Evolutionary conservation across 2,888 invertebrate species (phyloP).

Genomic region (Maniola hyperantus): DNA sequence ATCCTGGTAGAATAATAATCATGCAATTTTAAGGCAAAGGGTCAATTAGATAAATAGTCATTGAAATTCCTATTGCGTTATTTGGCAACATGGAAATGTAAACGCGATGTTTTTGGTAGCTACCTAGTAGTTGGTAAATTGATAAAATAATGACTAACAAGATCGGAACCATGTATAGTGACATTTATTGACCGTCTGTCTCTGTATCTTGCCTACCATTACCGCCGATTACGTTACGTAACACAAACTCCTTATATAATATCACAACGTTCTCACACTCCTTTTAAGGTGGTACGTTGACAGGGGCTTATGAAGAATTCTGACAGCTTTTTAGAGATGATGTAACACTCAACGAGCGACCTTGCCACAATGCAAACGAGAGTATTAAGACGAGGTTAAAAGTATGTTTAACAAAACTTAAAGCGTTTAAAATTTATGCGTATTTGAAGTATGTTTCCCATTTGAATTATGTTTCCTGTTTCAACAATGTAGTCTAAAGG

Average conservation of each 20-base stretch:
- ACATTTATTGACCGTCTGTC: neutral
- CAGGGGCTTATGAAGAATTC: slow-evolving; percentile 35
- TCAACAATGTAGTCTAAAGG: neutral
- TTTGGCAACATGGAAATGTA: too few species aligned
- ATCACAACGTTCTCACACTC: slow-evolving; percentile 26
- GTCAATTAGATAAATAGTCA: too few species aligned
- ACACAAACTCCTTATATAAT: slow-evolving; percentile 4
- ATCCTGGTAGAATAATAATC: too few species aligned
- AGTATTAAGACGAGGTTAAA: slow-evolving; percentile 34
- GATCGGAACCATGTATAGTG: too few species aligned
- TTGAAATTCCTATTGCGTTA: too few species aligned
- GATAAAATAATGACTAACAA: too few species aligned
- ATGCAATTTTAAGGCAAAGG: too few species aligned
- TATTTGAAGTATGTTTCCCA: slow-evolving; percentile 2
- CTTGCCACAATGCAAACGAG: slow-evolving; percentile 39
- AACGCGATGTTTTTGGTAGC: too few species aligned
- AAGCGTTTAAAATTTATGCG: slow-evolving; percentile 11
- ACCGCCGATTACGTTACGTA: slow-evolving; percentile 4
- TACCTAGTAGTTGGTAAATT: too few species aligned
- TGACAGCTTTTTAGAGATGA: slow-evolving; percentile 39
- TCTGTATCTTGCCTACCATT: too few species aligned
- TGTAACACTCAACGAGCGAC: slow-evolving; percentile 33
- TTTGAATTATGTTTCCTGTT: neutral
- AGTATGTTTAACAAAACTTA: slow-evolving; percentile 23
- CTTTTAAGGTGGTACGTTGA: slow-evolving; percentile 33